These are phyloP conservation scores for Thymallus thymallus DNA, from an alignment of 2,113 vertebrate genomes.

Conservation along the genomic window DNA sequence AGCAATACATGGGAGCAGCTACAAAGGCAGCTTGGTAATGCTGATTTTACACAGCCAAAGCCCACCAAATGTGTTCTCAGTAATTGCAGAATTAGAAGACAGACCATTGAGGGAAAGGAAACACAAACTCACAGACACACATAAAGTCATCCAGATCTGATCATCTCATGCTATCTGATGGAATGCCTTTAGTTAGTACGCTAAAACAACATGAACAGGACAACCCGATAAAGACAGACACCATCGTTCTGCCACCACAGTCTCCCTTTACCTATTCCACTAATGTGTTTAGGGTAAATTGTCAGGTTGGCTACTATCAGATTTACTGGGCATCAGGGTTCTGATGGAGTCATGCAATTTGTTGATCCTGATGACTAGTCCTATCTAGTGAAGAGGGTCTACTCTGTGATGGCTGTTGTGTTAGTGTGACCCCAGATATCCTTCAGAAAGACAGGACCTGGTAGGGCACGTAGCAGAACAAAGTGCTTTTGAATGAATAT, in stretches of 20 bases:
- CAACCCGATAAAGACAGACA: conserved; percentile 17
- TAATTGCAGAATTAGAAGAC: background rate
- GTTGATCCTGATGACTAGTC: background rate
- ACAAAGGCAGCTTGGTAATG: conserved; percentile 13
- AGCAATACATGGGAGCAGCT: background rate
- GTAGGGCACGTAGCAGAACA: background rate
- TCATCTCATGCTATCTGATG: conserved; percentile 15
- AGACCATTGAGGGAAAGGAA: conserved; percentile 3
- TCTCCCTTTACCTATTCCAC: conserved; percentile 36
- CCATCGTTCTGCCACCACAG: background rate
- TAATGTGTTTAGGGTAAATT: conserved; percentile 13
- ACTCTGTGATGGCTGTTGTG: background rate
- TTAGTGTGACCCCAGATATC: background rate
- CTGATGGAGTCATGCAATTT: conserved; percentile 8
- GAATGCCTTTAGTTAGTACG: conserved; percentile 37
- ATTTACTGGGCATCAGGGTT: background rate
- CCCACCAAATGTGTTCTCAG: background rate
- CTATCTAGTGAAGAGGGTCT: background rate
- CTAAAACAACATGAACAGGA: background rate
- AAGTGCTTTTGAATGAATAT: background rate
- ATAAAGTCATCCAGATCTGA: background rate
- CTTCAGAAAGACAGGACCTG: background rate
- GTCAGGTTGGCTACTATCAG: background rate
- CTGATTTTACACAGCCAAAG: conserved; percentile 12
- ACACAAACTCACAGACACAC: background rate